Evolutionary conservation across 2,113 vertebrate species (phyloP).

Genomic region (Pelusios castaneus): DNA sequence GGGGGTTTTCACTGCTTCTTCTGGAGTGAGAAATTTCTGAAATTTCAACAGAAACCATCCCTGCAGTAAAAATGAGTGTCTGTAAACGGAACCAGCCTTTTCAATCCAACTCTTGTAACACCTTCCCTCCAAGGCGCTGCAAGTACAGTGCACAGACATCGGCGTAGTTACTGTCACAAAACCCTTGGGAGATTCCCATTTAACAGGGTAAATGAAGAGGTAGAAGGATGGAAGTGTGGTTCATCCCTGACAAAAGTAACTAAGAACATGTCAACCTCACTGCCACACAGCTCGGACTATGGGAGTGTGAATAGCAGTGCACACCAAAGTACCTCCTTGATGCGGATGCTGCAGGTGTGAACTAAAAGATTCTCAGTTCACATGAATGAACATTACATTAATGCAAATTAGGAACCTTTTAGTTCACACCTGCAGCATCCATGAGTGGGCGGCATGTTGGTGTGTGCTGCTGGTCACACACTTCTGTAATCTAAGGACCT

Average conservation of each 20-base stretch:
- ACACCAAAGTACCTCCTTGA: no score
- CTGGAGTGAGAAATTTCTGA: neutral
- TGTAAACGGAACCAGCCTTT: neutral
- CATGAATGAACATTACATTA: no score
- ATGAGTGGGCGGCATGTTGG: neutral
- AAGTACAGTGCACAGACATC: neutral
- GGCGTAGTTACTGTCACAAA: neutral
- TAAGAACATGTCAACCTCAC: neutral
- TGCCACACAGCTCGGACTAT: no score
- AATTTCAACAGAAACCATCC: neutral
- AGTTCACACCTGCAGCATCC: neutral
- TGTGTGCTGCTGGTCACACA: neutral
- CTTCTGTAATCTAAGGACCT: neutral
- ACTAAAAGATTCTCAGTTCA: neutral
- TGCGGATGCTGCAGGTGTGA: no score
- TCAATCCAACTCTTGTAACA: neutral
- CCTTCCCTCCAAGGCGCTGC: neutral
- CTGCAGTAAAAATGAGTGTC: neutral
- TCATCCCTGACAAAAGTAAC: neutral
- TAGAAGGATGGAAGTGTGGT: neutral
- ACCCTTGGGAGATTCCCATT: neutral
- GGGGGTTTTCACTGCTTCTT: neutral
- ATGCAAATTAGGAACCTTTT: neutral
- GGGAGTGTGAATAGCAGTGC: no score
- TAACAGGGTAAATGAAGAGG: neutral